Evolutionary conservation across 2,888 invertebrate genomes (phyloP), one percentile per base, ranked within the genome.

Genomic region (Rotaria macrura): DNA sequence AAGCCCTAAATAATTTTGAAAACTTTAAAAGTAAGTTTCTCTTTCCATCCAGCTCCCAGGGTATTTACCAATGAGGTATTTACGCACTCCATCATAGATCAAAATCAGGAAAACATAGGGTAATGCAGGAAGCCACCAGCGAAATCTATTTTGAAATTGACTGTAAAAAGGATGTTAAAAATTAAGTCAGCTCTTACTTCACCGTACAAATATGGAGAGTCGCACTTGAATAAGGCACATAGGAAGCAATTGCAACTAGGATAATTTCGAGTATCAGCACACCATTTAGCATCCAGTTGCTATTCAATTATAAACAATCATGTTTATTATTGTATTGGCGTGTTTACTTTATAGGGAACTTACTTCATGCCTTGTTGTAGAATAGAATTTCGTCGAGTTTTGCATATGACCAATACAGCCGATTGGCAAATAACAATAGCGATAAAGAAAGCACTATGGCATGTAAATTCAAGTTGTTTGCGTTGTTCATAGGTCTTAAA

Each of bases 71-170:
- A 89, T 85, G 40, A 88, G 57, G 84, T 87, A 88, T 85, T 88
- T 89, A 74, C 89, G 87, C 20, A 85, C 85, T 85, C 89, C 89
- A 84, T 89, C 89, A 87, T 88, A 89, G 38, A 89, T 85, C 84
- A 89, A 89, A 87, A 89, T 89, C 20, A 79, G n/a, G 5, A 84
- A 72, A 43, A 55, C 74, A 94, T 97, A 98, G 89, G 97, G 97
- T 91, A 98, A 93, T 89, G 97, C 96, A 88, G 96, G 96, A 92
- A 98, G 93, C 98, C 97, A 98, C 97, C 97, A 98, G 90, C 95
- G 95, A 92, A 96, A 95, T 93, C 97, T 97, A 47, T 12, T 12
- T 47, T 14, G 14, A 47, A 3, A 47, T 47, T 47, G 9, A 91
- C 84, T 92, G 14, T 12, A 0, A 14, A 54, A 52, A 29, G 0